A percentile compares a stretch with the other conserved stretches of the same genome.
Evolutionary conservation across 2,797 vertebrate species (phyloP).

Genomic region (Etheostoma nigrum): DNA sequence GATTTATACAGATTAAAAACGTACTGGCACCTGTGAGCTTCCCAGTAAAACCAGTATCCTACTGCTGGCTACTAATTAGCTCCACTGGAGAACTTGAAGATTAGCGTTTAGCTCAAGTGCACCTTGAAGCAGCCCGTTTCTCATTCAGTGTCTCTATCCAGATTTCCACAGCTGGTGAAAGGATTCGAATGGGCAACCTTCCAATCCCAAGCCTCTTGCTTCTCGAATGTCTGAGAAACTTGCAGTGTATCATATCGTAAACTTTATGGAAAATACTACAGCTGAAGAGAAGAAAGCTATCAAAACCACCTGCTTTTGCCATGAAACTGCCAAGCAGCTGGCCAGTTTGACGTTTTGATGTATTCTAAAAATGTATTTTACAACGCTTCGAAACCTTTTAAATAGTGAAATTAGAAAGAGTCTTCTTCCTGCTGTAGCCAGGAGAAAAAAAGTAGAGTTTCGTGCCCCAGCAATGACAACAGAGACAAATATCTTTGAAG

Average conservation of each 20-base stretch:
- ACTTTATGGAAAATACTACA: conserved; percentile 43
- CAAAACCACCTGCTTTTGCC: conserved; percentile 44
- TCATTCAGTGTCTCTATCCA: conserved; percentile 46
- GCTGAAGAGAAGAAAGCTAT: conserved; percentile 13
- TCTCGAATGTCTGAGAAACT: conserved; percentile 30
- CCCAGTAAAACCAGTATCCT: conserved; percentile 53
- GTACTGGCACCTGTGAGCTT: conserved; percentile 14
- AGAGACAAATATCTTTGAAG: conserved; percentile 63
- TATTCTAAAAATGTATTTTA: conserved; percentile 12
- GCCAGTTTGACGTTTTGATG: conserved; percentile 13
- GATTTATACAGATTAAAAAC: conserved; percentile 7
- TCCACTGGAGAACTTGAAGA: conserved; percentile 47
- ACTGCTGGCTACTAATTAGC: conserved; percentile 55
- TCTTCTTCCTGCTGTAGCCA: not conserved
- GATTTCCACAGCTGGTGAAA: conserved; percentile 57
- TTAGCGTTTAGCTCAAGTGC: conserved; percentile 52
- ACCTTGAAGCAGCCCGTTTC: conserved; percentile 44
- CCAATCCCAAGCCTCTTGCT: conserved; percentile 41
- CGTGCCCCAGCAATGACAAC: conserved; percentile 23
- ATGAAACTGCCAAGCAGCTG: conserved; percentile 34
- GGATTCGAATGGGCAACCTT: conserved; percentile 45
- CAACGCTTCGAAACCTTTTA: conserved; percentile 10
- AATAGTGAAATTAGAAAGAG: conserved; percentile 30
- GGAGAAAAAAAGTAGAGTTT: conserved; percentile 44
- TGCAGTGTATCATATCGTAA: not conserved